Conservation (phyloP, 2,797 vertebrate genomes). For the Zenarchopterus dispar region DNA sequence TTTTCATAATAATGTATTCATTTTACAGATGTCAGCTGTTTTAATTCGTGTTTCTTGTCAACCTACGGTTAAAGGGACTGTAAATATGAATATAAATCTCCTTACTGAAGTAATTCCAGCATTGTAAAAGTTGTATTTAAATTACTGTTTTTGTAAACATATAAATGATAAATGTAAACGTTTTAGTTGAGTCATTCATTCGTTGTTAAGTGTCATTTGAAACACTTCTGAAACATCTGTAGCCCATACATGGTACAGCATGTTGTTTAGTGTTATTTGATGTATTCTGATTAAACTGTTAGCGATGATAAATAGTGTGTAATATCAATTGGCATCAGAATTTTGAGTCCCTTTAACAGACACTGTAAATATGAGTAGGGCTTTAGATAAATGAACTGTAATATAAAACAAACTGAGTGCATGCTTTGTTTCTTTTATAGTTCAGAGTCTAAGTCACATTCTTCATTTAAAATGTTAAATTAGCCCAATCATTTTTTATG, state of each 20-base stretch:
- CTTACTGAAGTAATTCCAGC: slow-evolving; percentile 89
- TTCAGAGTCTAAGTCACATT: slow-evolving; percentile 82
- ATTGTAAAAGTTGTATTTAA: slow-evolving; percentile 92
- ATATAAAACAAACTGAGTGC: slow-evolving; percentile 90
- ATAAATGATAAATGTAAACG: slow-evolving; percentile 95
- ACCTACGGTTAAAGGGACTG: slow-evolving; percentile 99
- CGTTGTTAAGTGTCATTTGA: slow-evolving; percentile 68
- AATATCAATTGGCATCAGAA: slow-evolving; percentile 94
- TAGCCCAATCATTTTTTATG: slow-evolving; percentile 71
- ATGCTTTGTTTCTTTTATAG: slow-evolving; percentile 90
- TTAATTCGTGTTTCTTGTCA: slow-evolving; percentile 96
- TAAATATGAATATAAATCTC: slow-evolving; percentile 97
- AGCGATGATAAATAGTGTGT: slow-evolving; percentile 94
- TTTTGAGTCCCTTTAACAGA: slow-evolving; percentile 99
- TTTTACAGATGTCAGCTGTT: slow-evolving; percentile 90
- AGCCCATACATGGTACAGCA: slow-evolving; percentile 49
- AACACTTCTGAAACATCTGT: slow-evolving; percentile 63
- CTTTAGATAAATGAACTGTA: slow-evolving; percentile 86
- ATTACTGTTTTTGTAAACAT: slow-evolving; percentile 89
- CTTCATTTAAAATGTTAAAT: slow-evolving; percentile 74
- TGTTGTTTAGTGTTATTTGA: slow-evolving; percentile 86
- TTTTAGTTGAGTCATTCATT: slow-evolving; percentile 73
- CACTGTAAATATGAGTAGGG: slow-evolving; percentile 90
- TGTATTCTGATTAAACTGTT: slow-evolving; percentile 88
- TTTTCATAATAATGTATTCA: slow-evolving; percentile 94